Evolutionary conservation across 2,797 vertebrate species (phyloP).

Genomic region (Ctenopoma kingsleyae): DNA sequence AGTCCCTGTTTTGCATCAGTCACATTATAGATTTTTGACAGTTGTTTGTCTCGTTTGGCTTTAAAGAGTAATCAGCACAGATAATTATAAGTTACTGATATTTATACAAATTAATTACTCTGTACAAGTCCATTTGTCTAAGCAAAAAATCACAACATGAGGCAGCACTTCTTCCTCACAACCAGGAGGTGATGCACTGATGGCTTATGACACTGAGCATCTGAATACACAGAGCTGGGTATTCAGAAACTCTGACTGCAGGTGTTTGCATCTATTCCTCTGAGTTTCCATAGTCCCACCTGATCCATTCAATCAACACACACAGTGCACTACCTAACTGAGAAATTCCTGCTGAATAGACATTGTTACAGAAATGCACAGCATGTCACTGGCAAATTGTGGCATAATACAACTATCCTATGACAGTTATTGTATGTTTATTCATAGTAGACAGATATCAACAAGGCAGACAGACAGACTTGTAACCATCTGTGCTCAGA

Average conservation of each 20-base stretch:
- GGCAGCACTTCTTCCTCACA: constrained; percentile 32
- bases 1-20: constrained; percentile 40
- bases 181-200: constrained; percentile 37
- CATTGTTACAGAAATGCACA: constrained; percentile 35
- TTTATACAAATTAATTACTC: constrained; percentile 56
- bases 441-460: constrained; percentile 52
- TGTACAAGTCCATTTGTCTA: constrained; percentile 53
- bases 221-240: not conserved
- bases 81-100: constrained; percentile 49
- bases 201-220: constrained; percentile 51
- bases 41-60: constrained; percentile 61
- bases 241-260: constrained; percentile 7
- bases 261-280: not conserved
- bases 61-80: constrained; percentile 41
- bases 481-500: constrained; percentile 53
- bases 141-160: constrained; percentile 48
- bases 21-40: constrained; percentile 38
- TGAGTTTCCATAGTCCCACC: constrained; percentile 2
- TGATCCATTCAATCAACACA: constrained; percentile 22
- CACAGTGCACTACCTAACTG: constrained; percentile 8
- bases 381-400: constrained; percentile 62
- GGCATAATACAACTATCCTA: constrained; percentile 44
- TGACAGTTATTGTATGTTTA: constrained; percentile 41
- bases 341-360: constrained; percentile 32
- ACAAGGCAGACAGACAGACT: constrained; percentile 55